Evolutionary conservation across 2,113 vertebrate species (phyloP).

Genomic region (Nothocercus nigrocapillus): DNA sequence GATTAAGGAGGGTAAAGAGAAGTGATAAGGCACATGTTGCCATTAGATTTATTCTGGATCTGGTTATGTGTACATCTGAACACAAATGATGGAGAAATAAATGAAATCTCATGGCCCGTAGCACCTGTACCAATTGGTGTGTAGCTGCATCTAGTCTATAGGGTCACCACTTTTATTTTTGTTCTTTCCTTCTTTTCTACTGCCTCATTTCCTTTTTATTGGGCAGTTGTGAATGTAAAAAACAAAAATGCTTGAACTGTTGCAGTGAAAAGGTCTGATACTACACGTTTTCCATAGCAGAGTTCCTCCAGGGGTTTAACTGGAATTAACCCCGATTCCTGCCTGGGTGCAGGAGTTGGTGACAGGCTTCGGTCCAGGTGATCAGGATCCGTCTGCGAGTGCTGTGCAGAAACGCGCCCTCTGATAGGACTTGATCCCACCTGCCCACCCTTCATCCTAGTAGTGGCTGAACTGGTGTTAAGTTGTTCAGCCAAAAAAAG

Average conservation of each 20-base stretch:
- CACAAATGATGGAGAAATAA: background rate
- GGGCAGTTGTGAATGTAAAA: background rate
- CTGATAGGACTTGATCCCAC: background rate
- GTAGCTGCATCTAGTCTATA: background rate
- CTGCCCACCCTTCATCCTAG: background rate
- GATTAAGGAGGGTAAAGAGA: background rate
- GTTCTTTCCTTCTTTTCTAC: background rate
- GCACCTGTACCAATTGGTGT: background rate
- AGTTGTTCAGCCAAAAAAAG: background rate
- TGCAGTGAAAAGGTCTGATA: background rate
- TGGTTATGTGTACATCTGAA: background rate
- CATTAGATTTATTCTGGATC: background rate
- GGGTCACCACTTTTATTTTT: conserved; percentile 7
- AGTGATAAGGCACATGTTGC: background rate
- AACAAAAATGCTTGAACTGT: background rate
- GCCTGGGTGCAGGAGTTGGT: background rate
- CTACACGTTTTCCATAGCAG: background rate
- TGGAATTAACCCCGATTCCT: conserved; percentile 39
- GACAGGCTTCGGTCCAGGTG: background rate
- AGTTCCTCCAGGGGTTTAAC: background rate
- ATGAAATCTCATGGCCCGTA: background rate
- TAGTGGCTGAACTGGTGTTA: background rate
- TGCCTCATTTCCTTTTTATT: background rate
- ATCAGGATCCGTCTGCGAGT: background rate
- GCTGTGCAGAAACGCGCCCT: background rate